Base-by-base conservation (phyloP, 2,888 invertebrate species). In the Therioaphis trifolii region DNA sequence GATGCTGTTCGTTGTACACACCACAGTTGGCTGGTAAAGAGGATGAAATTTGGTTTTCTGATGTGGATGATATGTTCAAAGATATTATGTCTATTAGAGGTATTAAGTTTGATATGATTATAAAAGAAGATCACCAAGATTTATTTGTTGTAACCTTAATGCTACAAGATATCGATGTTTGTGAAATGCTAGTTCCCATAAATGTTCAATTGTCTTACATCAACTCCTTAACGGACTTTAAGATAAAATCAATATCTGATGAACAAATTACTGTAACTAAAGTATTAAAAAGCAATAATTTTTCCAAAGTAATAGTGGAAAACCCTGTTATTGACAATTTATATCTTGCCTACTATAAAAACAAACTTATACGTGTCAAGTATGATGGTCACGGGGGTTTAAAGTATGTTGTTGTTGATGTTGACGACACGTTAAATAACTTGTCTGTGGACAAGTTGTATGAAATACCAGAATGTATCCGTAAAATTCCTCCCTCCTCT, bases 1-100 rank as follows among this genome's bases (percentile, higher is more conserved):
- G 82, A 82, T 52, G 74, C 21, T 82, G 82, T 63, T 43, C 63
- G 7, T 63, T 82, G 2, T 52, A 72, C 35, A 14, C 74, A 1
- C 72, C 82, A 9, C 35, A 49, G 14, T 49, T 74, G 4, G 40
- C 12, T 2, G 63, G 49, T 5, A 63, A 82, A 82, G 63, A 63
- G n/a, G 63, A 82, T 24, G 74, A 82, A 82, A 63, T 82, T 61
- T 82, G 82, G 82, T 82, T 35, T 52, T 9, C 82, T 11, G 24
- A 82, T 14, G 21, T 82, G n/a, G 7, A 52, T 74, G 74, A 66
- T 18, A 82, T 82, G 74, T 82, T 82, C 21, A 74, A 27, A 82
- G 82, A 82, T 29, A 74, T 82, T 0, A 5, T 46, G 27, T 7
- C n/a, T 18, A 82, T 74, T n/a, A n/a, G 74, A 12, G 24, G 12